Base-by-base conservation (phyloP, 2,888 invertebrate genomes). In the Pycnomerus fuliginosus region DNA sequence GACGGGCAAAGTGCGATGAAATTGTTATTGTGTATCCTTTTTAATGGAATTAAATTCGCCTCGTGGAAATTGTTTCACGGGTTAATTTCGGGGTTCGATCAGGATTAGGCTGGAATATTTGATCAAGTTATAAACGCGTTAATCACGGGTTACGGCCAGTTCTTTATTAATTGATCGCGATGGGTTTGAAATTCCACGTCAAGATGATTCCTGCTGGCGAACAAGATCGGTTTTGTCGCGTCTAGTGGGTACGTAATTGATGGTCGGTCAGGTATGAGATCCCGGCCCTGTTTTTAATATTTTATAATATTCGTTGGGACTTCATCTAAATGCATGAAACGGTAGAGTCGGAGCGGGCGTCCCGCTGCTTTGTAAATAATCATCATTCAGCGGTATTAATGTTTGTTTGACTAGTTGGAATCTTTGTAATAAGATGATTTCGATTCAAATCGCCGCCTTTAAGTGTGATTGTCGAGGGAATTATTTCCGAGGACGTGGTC, bases 291-390 rank as follows among this genome's bases (percentile, higher is more conserved):
- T 63, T 65, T 61, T 58, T 62, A 65, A 65, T 65, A 64, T 65
- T 65, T 65, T 60, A 64, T 61, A 58, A 62, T 61, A 25, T 10
- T 20, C 11, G 58, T 60, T 59, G 44, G 60, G 58, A 50, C 53
- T 61, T 64, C 64, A 65, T 67, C 62, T 64, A 64, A 63, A 64
- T 64, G 64, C 66, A 66, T 62, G 39, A 39, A 39, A 44, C 33
- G 23, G 35, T 34, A 39, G 37, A 49, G 52, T 44, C 43, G 44
- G 52, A 10, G 49, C 50, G 46, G 53, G 52, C 51, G 51, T 55
- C 65, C 65, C 60, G 66, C 64, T 65, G 62, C 51, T 66, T 61
- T 53, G 65, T 68, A 66, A 67, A 68, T 68, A 67, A 69, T 67
- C 64, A 67, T 69, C 65, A 65, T 67, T 63, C 56, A 64, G 61